Percentiles rank a stretch among this genome's conserved stretches.
These are phyloP conservation scores for Drosophila sturtevanti DNA, from an alignment of 1,140 invertebrate species.

Conservation along the genomic window DNA sequence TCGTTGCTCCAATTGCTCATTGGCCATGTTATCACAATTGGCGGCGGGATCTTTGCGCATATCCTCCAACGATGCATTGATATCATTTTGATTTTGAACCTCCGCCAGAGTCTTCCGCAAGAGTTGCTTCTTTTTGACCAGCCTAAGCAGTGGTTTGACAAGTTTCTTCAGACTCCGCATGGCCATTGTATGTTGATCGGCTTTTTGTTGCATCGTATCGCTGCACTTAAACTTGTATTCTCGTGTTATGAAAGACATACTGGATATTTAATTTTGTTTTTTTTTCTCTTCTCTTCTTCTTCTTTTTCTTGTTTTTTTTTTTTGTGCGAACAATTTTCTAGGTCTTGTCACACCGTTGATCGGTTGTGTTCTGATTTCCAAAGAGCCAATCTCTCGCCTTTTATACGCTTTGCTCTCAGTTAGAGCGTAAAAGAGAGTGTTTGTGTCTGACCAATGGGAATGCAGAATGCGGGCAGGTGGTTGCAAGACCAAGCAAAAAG, in stretches of 20 bases:
- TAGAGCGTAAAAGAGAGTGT: background rate
- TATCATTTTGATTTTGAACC: conserved; percentile 70
- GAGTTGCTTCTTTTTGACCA: conserved; percentile 84
- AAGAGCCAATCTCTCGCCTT: conserved; percentile 27
- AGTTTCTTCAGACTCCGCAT: conserved; percentile 84
- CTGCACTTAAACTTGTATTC: conserved; percentile 80
- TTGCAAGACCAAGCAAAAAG: conserved; percentile 31
- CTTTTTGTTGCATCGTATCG: conserved; percentile 62
- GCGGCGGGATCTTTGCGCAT: conserved; percentile 79
- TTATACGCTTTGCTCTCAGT: conserved; percentile 54
- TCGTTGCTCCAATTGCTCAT: conserved; percentile 86
- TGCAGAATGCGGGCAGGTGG: conserved; percentile 63
- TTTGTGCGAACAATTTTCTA: background rate
- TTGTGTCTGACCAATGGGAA: conserved; percentile 52
- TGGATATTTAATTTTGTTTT: background rate
- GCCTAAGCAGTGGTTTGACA: conserved; percentile 80
- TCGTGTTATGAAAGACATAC: conserved; percentile 77
- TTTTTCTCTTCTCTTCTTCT: background rate
- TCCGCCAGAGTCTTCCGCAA: conserved; percentile 82
- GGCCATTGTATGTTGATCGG: conserved; percentile 76
- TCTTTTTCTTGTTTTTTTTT: conserved; percentile 1
- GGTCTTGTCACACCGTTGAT: conserved; percentile 42
- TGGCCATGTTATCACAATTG: conserved; percentile 85
- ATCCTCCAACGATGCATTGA: conserved; percentile 83
- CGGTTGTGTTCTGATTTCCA: conserved; percentile 53